Conservation (phyloP, 2,797 vertebrate genomes). For the Alcedo quadribrachys region DNA sequence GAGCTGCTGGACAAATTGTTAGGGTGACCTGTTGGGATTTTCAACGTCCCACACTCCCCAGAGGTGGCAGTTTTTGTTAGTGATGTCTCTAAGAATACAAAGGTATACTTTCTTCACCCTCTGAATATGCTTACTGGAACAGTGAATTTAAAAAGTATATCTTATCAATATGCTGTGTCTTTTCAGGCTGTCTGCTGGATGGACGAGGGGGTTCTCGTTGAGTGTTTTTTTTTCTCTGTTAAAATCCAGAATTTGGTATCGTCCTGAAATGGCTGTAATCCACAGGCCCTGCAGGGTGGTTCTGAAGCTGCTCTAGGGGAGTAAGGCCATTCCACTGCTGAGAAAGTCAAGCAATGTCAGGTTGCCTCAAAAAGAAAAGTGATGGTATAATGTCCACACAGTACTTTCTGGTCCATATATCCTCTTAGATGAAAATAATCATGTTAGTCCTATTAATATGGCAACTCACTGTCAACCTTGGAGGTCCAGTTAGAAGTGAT, state of each 20-base stretch:
- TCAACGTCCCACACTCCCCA: rapidly evolving
- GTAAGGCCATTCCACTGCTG: background rate
- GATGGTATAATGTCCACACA: background rate
- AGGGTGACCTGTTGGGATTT: background rate
- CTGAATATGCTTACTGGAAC: background rate
- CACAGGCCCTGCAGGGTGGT: background rate
- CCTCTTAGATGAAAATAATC: background rate
- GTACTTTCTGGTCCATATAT: background rate
- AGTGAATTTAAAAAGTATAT: background rate
- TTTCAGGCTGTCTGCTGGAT: background rate
- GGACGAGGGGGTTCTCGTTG: background rate
- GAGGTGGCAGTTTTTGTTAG: background rate
- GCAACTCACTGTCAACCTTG: background rate
- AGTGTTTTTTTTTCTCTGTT: background rate
- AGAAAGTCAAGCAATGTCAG: background rate
- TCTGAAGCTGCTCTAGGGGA: background rate
- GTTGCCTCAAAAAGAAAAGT: background rate
- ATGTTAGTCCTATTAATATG: background rate
- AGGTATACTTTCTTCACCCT: background rate
- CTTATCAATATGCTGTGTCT: background rate
- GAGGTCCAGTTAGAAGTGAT: background rate
- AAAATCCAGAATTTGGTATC: background rate
- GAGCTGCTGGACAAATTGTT: background rate
- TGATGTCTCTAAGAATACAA: background rate
- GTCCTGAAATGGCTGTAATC: background rate